phyloP scores from a whole-genome alignment of 2,888 invertebrate genomes.

The Eilema griseolum region DNA sequence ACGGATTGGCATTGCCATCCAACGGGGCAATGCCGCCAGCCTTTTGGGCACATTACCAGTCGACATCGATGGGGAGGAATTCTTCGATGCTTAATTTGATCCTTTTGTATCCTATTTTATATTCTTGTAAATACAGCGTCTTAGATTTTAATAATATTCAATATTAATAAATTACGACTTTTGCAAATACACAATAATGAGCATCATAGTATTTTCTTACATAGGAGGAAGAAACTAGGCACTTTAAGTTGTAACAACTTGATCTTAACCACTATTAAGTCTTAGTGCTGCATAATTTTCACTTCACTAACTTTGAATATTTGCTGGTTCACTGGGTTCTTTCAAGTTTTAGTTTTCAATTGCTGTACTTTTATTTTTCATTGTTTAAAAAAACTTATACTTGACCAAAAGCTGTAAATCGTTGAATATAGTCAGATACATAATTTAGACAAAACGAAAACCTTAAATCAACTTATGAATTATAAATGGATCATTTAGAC shows the following conservation, averaged over 20 bases:
- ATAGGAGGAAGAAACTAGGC: slow-evolving; percentile 4
- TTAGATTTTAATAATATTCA: not conserved
- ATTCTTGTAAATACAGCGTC: no score
- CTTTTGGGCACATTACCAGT: no score
- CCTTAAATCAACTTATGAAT: not conserved
- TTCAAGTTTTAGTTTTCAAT: slow-evolving; percentile 5
- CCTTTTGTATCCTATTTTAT: no score
- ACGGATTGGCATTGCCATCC: no score
- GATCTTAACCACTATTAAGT: slow-evolving; percentile 12
- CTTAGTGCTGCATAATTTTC: slow-evolving; percentile 2
- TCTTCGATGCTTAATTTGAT: no score
- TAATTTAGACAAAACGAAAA: not conserved
- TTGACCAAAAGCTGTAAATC: not conserved
- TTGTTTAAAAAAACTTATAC: not conserved
- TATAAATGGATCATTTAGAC: no score
- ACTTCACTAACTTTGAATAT: slow-evolving; percentile 10
- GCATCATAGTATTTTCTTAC: not conserved
- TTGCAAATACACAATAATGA: no score
- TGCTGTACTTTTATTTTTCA: not conserved
- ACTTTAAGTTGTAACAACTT: slow-evolving; percentile 17
- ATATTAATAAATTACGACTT: not conserved
- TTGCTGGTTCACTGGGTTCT: slow-evolving; percentile 10
- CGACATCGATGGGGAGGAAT: no score
- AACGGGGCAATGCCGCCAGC: no score
- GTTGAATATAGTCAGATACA: not conserved